Evolutionary conservation across 2,888 invertebrate genomes (phyloP), one percentile per base, ranked within the genome.

Genomic region (Caenorhabditis sinica): DNA sequence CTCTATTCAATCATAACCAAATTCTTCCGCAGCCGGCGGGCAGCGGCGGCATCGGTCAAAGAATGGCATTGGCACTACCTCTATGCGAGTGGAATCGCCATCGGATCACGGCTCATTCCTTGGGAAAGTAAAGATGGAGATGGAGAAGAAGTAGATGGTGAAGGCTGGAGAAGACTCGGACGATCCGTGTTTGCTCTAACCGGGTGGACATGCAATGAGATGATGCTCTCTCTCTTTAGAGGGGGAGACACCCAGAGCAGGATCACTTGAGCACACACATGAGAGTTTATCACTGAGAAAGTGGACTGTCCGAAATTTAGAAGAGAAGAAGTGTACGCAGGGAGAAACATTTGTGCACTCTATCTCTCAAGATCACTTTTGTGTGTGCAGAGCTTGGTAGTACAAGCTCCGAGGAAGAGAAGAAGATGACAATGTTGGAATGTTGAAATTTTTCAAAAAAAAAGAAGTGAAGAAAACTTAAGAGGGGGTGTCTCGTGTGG

Each of bases 261-360:
- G 82, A 82, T 82, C 82, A 82, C 82, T 82, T 82, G 82, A 82
- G 82, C 82, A 82, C 76, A 82, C 82, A 82, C 51, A 71, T 72
- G 71, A 73, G 80, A 81, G 80, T 73, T 73, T 81, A 81, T 82
- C 76, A 75, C 71, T 71, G 23, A 40, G 40, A 69, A 36, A 81
- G 80, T 73, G 80, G 73, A 81, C 73, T 28, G 80, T 73, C 73
- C 73, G 80, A 81, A 77, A 79, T 79, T 40, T 79, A 28, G 69
- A 60, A 43, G 36, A 69, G 15, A 49, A 13, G 63, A 28, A 40
- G 60, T 58, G 60, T 56, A 66, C 43, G 45, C 56, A 66, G 66
- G 61, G 71, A 71, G 77, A 77, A 77, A 77, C 77, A 71, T 77
- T 77, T 75, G 66, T 77, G 77, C 71, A 63, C 69, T 79, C 65